Evolutionary conservation across 1,140 invertebrate genomes (phyloP).

Genomic region (Gonioctena quinquepunctata): DNA sequence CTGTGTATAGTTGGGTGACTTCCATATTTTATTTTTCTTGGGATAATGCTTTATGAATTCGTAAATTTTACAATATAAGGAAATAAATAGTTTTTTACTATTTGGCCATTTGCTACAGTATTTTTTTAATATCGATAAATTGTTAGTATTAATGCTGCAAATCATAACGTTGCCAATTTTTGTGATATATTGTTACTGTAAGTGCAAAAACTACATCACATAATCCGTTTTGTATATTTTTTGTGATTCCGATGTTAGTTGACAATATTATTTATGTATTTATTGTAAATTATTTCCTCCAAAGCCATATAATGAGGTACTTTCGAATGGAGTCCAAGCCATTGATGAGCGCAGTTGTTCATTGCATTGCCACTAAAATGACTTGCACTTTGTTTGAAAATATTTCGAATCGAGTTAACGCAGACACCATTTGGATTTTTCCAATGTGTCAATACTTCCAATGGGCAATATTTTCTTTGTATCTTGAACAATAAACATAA

Average conservation of each 20-base stretch:
- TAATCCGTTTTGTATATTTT: background rate
- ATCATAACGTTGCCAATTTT: conserved; percentile 41
- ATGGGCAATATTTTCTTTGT: background rate
- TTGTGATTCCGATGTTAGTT: background rate
- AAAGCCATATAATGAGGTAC: background rate
- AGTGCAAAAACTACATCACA: conserved; percentile 30
- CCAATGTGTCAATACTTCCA: background rate
- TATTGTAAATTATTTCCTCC: background rate
- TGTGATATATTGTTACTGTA: conserved; percentile 41
- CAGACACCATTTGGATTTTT: background rate
- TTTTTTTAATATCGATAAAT: conserved; percentile 14
- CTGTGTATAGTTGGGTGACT: no score
- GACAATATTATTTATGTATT: background rate
- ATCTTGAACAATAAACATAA: background rate
- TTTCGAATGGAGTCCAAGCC: background rate
- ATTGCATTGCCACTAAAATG: background rate
- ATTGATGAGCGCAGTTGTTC: background rate
- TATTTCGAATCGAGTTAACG: background rate
- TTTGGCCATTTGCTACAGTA: conserved; percentile 4
- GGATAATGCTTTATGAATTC: no score
- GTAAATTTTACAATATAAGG: conserved; percentile 11
- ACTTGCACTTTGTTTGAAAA: background rate
- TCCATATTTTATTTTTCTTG: no score
- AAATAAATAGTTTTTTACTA: background rate
- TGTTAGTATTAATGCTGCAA: conserved; percentile 1